Evolutionary conservation across 2,888 invertebrate species (phyloP).

Genomic region (Cephus pygmeus): DNA sequence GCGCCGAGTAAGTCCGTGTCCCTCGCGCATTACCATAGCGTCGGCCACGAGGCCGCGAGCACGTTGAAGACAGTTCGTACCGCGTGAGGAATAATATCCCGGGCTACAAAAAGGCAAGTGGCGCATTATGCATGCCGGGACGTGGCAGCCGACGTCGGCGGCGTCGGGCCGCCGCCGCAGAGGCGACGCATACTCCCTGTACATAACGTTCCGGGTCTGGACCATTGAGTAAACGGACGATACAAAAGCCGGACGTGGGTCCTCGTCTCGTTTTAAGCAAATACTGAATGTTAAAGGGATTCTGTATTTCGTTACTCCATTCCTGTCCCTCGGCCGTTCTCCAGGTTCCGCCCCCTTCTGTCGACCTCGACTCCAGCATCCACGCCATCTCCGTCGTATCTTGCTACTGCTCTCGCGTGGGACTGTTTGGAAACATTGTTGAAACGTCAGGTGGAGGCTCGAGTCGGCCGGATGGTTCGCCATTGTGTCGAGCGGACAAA

Average conservation of each 20-base stretch:
- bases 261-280: slow-evolving; percentile 47
- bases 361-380: neutral
- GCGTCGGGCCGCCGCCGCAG: slow-evolving; percentile 13
- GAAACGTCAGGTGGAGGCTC: slow-evolving; percentile 45
- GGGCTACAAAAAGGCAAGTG: slow-evolving; percentile 37
- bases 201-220: slow-evolving; percentile 7
- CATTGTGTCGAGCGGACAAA: neutral
- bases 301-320: slow-evolving; percentile 19
- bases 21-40: slow-evolving; percentile 55
- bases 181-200: neutral
- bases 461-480: neutral
- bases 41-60: slow-evolving; percentile 41
- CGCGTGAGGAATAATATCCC: slow-evolving; percentile 44
- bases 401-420: slow-evolving; percentile 11
- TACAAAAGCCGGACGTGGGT: slow-evolving; percentile 48
- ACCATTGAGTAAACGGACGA: slow-evolving; percentile 42
- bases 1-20: slow-evolving; percentile 45
- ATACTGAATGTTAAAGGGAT: slow-evolving; percentile 51
- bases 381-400: neutral
- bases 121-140: slow-evolving; percentile 41
- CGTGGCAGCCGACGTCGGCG: slow-evolving; percentile 10
- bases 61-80: slow-evolving; percentile 37
- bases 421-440: slow-evolving; percentile 53
- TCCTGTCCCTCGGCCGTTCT: neutral
- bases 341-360: neutral